A percentile compares a stretch with the other conserved stretches of the same genome.
phyloP scores from a whole-genome alignment of 2,113 vertebrate genomes.

The Corythoichthys haematopterus region DNA sequence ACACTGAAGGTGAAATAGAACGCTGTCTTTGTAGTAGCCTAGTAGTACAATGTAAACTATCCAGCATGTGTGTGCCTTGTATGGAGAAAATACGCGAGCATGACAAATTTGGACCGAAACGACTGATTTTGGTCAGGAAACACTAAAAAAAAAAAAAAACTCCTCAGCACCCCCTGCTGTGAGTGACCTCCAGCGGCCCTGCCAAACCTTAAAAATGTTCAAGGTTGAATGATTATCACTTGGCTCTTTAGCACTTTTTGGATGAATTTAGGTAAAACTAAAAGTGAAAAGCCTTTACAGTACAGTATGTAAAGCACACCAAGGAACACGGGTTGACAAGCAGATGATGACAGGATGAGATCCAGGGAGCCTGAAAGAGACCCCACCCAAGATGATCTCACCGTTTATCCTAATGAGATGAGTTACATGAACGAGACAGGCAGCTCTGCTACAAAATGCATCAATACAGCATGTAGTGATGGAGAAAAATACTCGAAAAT shows the following conservation, averaged over 20 bases:
- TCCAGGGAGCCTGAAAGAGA: slow-evolving; percentile 49
- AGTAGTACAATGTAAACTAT: too few relatives aligned
- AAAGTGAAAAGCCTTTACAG: slow-evolving; percentile 15
- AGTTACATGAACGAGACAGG: slow-evolving; percentile 48
- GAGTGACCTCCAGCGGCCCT: background rate
- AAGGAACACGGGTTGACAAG: slow-evolving; percentile 47
- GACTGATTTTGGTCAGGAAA: too few relatives aligned
- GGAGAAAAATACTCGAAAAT: slow-evolving; percentile 55
- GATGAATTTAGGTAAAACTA: slow-evolving; percentile 25
- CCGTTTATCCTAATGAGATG: slow-evolving; percentile 61
- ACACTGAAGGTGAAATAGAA: too few relatives aligned
- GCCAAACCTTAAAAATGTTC: slow-evolving; percentile 46
- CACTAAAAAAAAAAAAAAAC: too few relatives aligned
- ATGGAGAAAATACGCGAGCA: too few relatives aligned
- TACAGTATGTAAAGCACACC: slow-evolving; percentile 41
- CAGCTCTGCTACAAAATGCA: slow-evolving; percentile 40
- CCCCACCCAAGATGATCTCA: slow-evolving; percentile 64
- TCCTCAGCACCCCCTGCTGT: too few relatives aligned
- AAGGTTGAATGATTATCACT: slow-evolving; percentile 53
- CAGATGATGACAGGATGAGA: slow-evolving; percentile 60
- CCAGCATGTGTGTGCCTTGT: too few relatives aligned
- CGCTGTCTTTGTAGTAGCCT: too few relatives aligned
- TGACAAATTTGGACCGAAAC: too few relatives aligned
- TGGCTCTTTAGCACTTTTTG: slow-evolving; percentile 26
- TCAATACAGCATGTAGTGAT: slow-evolving; percentile 38